Evolutionary conservation across 2,888 invertebrate species (phyloP).

Genomic region (Phalera bucephala): DNA sequence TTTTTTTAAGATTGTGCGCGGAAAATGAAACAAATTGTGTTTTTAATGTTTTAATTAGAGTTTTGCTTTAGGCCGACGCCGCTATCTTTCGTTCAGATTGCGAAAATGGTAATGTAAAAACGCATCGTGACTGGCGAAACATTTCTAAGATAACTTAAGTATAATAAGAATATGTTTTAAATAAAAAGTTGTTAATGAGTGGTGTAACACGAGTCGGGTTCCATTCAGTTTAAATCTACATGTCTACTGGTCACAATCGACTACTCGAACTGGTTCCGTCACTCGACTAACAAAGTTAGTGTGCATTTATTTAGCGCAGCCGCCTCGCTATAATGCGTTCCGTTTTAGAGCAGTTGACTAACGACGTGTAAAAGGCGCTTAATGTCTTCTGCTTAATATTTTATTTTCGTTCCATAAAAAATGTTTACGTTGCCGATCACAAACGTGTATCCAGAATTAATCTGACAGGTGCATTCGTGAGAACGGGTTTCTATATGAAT

Average conservation of each 20-base stretch:
- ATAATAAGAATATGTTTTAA: constrained; percentile 16
- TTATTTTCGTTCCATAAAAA: constrained; percentile 40
- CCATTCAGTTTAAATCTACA: constrained; percentile 8
- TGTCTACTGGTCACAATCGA: not conserved
- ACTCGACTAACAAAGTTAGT: constrained; percentile 10
- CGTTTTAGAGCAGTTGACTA: constrained; percentile 18
- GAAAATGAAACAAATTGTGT: constrained; percentile 59
- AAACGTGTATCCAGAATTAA: constrained; percentile 56
- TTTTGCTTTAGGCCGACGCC: constrained; percentile 48
- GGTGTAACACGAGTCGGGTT: constrained; percentile 8
- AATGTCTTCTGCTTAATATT: constrained; percentile 28
- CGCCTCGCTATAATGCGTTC: constrained; percentile 7
- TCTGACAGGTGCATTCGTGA: constrained; percentile 65
- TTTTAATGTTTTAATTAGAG: constrained; percentile 71
- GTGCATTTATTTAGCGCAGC: constrained; percentile 2
- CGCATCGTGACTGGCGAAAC: constrained; percentile 59
- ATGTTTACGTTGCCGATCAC: constrained; percentile 43
- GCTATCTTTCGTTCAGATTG: constrained; percentile 57
- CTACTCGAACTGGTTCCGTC: not conserved
- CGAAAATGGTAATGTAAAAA: constrained; percentile 56
- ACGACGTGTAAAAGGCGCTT: constrained; percentile 31
- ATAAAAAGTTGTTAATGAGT: constrained; percentile 45
- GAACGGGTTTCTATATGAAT: constrained; percentile 59
- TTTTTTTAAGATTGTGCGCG: constrained; percentile 43
- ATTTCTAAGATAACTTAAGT: constrained; percentile 38